Conservation (phyloP, 2,888 invertebrate species). For the Gryllus longicercus region DNA sequence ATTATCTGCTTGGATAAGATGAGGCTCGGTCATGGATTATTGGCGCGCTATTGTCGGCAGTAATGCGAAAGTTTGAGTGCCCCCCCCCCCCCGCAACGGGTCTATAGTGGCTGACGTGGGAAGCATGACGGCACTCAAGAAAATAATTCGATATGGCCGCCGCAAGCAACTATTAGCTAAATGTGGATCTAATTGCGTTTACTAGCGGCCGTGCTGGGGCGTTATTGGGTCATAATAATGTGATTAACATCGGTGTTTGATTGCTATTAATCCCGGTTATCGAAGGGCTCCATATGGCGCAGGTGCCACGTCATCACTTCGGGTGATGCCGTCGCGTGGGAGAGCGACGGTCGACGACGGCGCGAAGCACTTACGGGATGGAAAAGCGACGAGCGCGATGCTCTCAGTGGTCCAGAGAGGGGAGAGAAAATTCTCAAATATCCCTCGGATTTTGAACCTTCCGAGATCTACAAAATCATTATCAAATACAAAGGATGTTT, state of each 20-base stretch:
- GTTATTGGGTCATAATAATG: constrained; percentile 17
- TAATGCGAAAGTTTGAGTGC: too few relatives aligned
- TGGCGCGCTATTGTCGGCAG: not conserved
- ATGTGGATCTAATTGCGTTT: constrained; percentile 17
- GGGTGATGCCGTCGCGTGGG: not conserved
- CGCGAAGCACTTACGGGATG: too few relatives aligned
- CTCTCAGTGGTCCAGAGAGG: too few relatives aligned
- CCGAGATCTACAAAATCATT: too few relatives aligned
- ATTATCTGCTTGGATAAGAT: constrained; percentile 17
- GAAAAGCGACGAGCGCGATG: too few relatives aligned
- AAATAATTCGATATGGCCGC: not conserved
- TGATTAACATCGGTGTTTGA: constrained; percentile 17
- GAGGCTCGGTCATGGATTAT: not conserved
- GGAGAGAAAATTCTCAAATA: too few relatives aligned
- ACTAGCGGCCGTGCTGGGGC: not conserved
- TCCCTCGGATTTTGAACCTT: too few relatives aligned
- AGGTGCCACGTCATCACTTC: not conserved
- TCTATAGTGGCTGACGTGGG: not conserved
- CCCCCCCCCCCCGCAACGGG: too few relatives aligned
- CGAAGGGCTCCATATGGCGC: not conserved
- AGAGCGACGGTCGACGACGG: not conserved
- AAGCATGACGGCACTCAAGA: not conserved
- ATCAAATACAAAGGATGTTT: too few relatives aligned
- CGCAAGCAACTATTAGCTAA: not conserved
- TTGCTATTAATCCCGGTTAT: constrained; percentile 4